Conservation (phyloP, 1,140 invertebrate genomes). For the Vanessa tameamea region DNA sequence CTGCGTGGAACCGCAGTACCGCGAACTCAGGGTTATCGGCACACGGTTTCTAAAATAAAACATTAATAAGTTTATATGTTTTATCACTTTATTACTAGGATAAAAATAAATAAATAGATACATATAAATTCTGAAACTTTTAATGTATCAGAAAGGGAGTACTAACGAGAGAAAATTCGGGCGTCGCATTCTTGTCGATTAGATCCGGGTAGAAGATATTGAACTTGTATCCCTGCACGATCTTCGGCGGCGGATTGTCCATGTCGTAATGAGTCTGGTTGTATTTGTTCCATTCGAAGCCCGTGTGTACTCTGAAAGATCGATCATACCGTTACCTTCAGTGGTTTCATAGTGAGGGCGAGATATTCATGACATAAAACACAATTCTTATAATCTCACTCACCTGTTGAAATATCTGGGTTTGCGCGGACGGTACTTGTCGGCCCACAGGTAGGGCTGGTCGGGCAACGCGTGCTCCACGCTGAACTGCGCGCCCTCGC, state of each 20-base stretch:
- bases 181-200: constrained; percentile 96
- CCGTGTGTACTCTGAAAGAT: constrained; percentile 88
- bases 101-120: too few relatives aligned
- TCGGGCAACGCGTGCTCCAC: constrained; percentile 93
- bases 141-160: too few relatives aligned
- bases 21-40: constrained; percentile 97
- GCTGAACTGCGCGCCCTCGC: constrained; percentile 92
- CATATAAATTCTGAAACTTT: too few relatives aligned
- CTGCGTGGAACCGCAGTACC: constrained; percentile 96
- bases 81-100: too few relatives aligned
- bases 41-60: constrained; percentile 88
- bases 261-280: constrained; percentile 99
- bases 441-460: constrained; percentile 97
- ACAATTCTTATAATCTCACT: background rate
- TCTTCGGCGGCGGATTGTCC: constrained; percentile 99
- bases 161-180: constrained; percentile 94
- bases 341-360: too few relatives aligned
- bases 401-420: constrained; percentile 97
- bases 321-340: background rate
- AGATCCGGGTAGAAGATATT: constrained; percentile 99
- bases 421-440: constrained; percentile 98
- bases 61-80: background rate
- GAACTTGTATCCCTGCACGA: constrained; percentile 99
- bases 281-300: constrained; percentile 99
- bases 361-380: background rate